Conservation (phyloP, 2,888 invertebrate species). For the Brachyopa scutellaris region DNA sequence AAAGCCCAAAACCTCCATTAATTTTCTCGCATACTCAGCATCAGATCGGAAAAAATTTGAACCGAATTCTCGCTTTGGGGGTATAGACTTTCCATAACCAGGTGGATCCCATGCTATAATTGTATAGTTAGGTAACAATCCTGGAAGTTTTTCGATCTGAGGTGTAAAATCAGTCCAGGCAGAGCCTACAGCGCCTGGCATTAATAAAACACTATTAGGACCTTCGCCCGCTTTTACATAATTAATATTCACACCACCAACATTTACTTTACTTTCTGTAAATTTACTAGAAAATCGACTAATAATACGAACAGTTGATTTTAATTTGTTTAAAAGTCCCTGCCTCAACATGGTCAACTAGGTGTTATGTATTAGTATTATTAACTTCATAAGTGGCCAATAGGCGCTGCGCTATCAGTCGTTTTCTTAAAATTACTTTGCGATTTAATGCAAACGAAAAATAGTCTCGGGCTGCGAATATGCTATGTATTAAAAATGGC, state of each 20-base stretch:
- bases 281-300: conserved; percentile 68
- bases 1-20: conserved; percentile 88
- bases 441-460: not conserved
- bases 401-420: too few relatives aligned
- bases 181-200: conserved; percentile 92
- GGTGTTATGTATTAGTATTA: not conserved
- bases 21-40: conserved; percentile 86
- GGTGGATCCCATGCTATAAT: conserved; percentile 91
- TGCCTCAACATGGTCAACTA: conserved; percentile 20
- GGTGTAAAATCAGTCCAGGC: conserved; percentile 92
- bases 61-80: conserved; percentile 88
- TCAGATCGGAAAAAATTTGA: conserved; percentile 88
- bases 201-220: conserved; percentile 84
- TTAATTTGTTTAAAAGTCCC: conserved; percentile 27
- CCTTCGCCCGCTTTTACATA: conserved; percentile 84
- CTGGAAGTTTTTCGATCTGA: conserved; percentile 85
- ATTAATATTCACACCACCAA: conserved; percentile 85
- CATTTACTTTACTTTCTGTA: conserved; percentile 84
- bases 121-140: conserved; percentile 78
- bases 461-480: too few relatives aligned
- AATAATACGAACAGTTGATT: not conserved
- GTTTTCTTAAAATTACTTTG: not conserved
- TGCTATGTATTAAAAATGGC: too few relatives aligned
- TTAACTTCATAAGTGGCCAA: not conserved
- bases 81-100: conserved; percentile 92